Base-by-base conservation (phyloP, 2,888 invertebrate genomes). In the Pachycephus smyrnensis region DNA sequence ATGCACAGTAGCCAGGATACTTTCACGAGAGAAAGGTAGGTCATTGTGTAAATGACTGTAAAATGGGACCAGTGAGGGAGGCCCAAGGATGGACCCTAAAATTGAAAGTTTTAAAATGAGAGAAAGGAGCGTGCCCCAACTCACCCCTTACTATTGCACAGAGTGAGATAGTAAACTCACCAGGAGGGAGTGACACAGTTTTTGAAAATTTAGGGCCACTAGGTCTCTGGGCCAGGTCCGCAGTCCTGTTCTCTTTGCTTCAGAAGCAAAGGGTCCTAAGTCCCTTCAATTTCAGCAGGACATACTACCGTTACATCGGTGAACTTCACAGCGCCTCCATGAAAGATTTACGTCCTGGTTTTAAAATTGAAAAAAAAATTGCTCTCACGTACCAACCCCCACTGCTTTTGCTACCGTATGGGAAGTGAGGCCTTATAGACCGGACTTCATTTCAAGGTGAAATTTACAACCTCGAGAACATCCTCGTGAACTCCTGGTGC, bases 131-230 rank as follows among this genome's bases (percentile, higher is more conserved):
- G 77, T 15, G 37, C n/a, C 73, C 12, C 75, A 36, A 6, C 23
- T 55, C 23, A 55, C 55, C 55, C 55, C 55, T 55, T 55, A 55
- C 55, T 2, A 6, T 23, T 55, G 55, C 9, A 55, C 23, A 23
- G 23, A 55, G 55, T 55, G 55, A 55, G 55, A 55, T 23, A 55
- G 55, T 55, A 23, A 55, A 55, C 55, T 55, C 55, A 55, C 55
- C 55, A 3, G 55, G 23, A 55, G 55, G 55, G 55, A 55, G 73
- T 83, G 81, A 77, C 81, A 84, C 82, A 83, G 76, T 85, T 86
- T 84, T 82, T 36, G 75, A 78, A 83, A 85, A 81, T 85, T 86
- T 85, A 82, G 79, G 81, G 80, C 84, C 82, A 86, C 76, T 85
- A 80, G 85, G 84, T 85, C 79, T 83, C 79, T 82, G 81, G 55